Evolutionary conservation across 2,113 vertebrate species (phyloP).

Genomic region (Hyperopisus bebe): DNA sequence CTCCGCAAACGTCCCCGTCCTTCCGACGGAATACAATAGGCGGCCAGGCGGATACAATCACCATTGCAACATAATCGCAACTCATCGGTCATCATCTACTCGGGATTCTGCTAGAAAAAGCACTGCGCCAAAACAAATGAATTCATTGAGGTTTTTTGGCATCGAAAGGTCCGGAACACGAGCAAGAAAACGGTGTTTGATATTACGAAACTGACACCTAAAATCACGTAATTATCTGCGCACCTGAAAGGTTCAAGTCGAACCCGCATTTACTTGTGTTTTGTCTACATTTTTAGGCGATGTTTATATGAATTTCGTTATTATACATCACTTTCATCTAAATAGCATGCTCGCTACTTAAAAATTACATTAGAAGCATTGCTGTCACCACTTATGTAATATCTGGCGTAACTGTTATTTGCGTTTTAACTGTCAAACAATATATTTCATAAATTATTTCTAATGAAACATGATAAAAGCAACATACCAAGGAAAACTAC

Average conservation of each 20-base stretch:
- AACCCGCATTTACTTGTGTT: background rate
- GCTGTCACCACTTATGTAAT: background rate
- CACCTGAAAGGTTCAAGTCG: background rate
- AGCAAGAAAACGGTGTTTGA: background rate
- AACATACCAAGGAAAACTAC: background rate
- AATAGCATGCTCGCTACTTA: background rate
- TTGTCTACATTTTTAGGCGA: background rate
- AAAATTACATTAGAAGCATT: background rate
- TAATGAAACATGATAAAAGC: background rate
- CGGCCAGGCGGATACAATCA: background rate
- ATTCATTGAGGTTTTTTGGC: background rate
- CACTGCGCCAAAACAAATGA: conserved; percentile 43
- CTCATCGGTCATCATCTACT: conserved; percentile 11
- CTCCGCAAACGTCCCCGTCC: background rate
- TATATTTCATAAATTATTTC: background rate
- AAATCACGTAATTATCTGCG: background rate
- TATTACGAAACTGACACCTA: background rate
- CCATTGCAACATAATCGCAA: conserved; percentile 7
- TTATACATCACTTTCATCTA: background rate
- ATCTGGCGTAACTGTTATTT: background rate
- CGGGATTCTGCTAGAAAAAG: conserved; percentile 30
- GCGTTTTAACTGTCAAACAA: background rate
- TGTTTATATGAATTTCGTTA: background rate
- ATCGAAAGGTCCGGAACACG: conserved; percentile 1
- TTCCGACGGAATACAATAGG: background rate